A percentile compares a stretch with the other conserved stretches of the same genome.
These are phyloP conservation scores for Cryptus armator DNA, from an alignment of 2,888 invertebrate genomes.

Conservation along the genomic window DNA sequence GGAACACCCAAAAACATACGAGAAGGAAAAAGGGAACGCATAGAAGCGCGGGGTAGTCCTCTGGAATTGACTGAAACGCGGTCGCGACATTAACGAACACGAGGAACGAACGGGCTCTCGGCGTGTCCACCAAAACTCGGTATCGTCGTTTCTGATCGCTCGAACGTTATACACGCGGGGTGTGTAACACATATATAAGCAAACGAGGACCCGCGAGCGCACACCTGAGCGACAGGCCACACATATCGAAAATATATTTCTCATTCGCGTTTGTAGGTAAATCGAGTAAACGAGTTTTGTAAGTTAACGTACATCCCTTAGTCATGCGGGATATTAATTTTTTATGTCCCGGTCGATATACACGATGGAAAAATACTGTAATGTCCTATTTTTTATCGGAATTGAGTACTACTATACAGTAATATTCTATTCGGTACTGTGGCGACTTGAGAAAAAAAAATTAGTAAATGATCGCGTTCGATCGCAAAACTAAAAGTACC, in stretches of 20 bases:
- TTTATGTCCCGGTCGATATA: constrained; percentile 5
- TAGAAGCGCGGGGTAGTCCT: constrained; percentile 32
- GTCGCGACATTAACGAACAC: constrained; percentile 33
- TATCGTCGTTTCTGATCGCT: constrained; percentile 56
- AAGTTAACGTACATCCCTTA: background rate
- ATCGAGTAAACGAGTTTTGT: background rate
- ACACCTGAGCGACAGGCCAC: constrained; percentile 20
- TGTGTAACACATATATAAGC: constrained; percentile 27
- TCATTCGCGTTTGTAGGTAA: background rate
- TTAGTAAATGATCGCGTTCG: no score
- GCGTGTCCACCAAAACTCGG: constrained; percentile 45
- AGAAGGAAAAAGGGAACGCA: constrained; percentile 22
- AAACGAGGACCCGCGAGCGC: constrained; percentile 12
- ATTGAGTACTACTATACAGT: background rate
- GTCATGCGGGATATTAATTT: background rate
- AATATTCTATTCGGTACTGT: background rate
- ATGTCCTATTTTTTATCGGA: background rate
- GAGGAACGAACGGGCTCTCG: constrained; percentile 28
- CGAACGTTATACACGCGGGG: constrained; percentile 20
- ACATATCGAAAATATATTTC: constrained; percentile 15
- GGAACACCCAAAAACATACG: background rate
- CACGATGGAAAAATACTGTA: background rate
- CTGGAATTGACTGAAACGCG: constrained; percentile 50
- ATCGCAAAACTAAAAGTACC: no score
- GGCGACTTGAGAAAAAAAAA: background rate